A percentile compares a stretch with the other conserved stretches of the same genome.
Evolutionary conservation across 2,888 invertebrate genomes (phyloP).

Genomic region (Phania funesta): DNA sequence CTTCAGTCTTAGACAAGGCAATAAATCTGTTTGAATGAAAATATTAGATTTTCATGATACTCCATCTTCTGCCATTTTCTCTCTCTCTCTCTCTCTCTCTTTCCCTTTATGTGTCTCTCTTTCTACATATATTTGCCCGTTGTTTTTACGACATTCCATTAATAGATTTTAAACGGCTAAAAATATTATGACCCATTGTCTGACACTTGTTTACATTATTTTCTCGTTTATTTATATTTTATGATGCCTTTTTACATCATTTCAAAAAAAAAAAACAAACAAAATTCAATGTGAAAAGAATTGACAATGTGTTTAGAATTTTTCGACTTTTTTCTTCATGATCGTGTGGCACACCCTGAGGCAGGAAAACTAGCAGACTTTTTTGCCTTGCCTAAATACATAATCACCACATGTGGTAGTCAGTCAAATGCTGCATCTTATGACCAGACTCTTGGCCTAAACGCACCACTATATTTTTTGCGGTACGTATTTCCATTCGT

Average conservation of each 20-base stretch:
- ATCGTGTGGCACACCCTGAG: slow-evolving; percentile 35
- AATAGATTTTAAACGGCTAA: slow-evolving; percentile 21
- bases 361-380: slow-evolving; percentile 34
- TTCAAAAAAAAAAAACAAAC: neutral
- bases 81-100: neutral
- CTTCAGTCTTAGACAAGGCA: neutral
- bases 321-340: slow-evolving; percentile 6
- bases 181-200: slow-evolving; percentile 60
- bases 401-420: slow-evolving; percentile 62
- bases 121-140: no score
- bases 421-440: slow-evolving; percentile 26
- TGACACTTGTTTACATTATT: slow-evolving; percentile 56
- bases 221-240: slow-evolving; percentile 47
- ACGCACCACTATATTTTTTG: neutral
- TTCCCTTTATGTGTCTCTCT: no score
- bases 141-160: slow-evolving; percentile 18
- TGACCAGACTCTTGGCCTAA: neutral
- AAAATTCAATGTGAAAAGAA: slow-evolving; percentile 11
- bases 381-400: slow-evolving; percentile 34
- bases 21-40: slow-evolving; percentile 24
- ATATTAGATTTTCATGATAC: slow-evolving; percentile 16
- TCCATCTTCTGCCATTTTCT: neutral
- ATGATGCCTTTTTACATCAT: slow-evolving; percentile 31
- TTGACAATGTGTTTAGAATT: slow-evolving; percentile 8
- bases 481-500: neutral